Conservation (phyloP, 92 coral and sea anemone genomes). For the Anthopleura xanthogrammica region DNA sequence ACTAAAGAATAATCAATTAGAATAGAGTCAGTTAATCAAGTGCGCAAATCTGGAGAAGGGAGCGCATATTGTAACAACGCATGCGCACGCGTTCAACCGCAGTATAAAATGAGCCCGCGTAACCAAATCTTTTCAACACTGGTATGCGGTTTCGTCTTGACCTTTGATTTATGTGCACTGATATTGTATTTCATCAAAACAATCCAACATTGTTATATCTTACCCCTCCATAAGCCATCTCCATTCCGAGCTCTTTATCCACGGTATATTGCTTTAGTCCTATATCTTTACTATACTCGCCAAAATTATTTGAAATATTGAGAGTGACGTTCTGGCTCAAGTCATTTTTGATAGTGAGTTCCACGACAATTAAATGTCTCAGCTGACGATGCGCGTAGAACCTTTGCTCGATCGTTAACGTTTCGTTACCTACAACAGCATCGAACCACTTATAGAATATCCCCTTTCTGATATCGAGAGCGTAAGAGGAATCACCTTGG, state of each 20-base stretch:
- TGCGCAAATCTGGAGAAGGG: too few species aligned
- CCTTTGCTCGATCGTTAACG: constrained; percentile 58
- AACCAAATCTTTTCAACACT: not conserved
- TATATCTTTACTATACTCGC: constrained; percentile 57
- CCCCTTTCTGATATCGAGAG: constrained; percentile 68
- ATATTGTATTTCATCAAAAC: not conserved
- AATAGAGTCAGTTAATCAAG: too few species aligned
- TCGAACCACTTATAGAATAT: constrained; percentile 79
- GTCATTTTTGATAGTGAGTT: constrained; percentile 63
- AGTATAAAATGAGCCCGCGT: not conserved
- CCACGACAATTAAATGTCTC: constrained; percentile 67
- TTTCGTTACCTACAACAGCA: constrained; percentile 6
- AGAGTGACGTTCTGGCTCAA: constrained; percentile 45
- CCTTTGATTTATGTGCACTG: not conserved
- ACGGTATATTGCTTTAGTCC: constrained; percentile 30
- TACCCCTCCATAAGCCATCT: constrained; percentile 41
- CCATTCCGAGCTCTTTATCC: constrained; percentile 23
- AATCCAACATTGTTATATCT: not conserved
- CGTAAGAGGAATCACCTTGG: constrained; percentile 50
- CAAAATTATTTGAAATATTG: constrained; percentile 52
- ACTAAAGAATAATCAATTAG: too few species aligned
- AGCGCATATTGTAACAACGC: not conserved
- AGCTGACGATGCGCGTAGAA: constrained; percentile 77
- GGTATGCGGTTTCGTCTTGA: not conserved
- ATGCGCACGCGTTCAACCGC: not conserved